Evolutionary conservation across 1,140 invertebrate genomes (phyloP).

Genomic region (Heliothis subflexa): DNA sequence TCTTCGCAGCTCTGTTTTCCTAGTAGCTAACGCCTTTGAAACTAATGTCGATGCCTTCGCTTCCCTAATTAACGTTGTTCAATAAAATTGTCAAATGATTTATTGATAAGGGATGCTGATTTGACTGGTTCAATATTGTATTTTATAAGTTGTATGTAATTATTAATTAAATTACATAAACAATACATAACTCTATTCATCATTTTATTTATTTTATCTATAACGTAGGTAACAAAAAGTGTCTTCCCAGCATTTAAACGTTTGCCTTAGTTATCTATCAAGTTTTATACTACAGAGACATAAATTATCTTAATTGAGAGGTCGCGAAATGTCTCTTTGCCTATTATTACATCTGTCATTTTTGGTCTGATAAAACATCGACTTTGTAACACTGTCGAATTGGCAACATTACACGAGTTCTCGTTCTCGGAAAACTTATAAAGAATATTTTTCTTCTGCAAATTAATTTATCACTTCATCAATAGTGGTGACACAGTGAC

Average conservation of each 20-base stretch:
- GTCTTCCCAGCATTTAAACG: neutral
- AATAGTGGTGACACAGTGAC: neutral
- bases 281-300: neutral
- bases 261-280: neutral
- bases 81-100: neutral
- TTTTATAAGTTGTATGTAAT: too few species aligned
- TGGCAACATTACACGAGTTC: neutral
- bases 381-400: neutral
- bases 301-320: constrained; percentile 17
- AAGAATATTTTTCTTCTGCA: neutral
- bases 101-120: too few species aligned
- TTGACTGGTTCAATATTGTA: too few species aligned
- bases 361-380: neutral
- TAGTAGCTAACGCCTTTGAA: constrained; percentile 28
- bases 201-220: too few species aligned
- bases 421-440: constrained; percentile 7
- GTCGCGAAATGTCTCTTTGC: neutral
- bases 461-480: constrained; percentile 4
- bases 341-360: neutral
- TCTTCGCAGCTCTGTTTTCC: constrained; percentile 11
- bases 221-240: neutral
- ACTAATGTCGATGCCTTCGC: constrained; percentile 32
- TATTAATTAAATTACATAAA: too few species aligned
- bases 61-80: neutral
- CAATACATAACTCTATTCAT: too few species aligned